These are phyloP conservation scores for Nephrotoma guestfalica DNA, from an alignment of 2,888 invertebrate genomes.

Conservation along the genomic window DNA sequence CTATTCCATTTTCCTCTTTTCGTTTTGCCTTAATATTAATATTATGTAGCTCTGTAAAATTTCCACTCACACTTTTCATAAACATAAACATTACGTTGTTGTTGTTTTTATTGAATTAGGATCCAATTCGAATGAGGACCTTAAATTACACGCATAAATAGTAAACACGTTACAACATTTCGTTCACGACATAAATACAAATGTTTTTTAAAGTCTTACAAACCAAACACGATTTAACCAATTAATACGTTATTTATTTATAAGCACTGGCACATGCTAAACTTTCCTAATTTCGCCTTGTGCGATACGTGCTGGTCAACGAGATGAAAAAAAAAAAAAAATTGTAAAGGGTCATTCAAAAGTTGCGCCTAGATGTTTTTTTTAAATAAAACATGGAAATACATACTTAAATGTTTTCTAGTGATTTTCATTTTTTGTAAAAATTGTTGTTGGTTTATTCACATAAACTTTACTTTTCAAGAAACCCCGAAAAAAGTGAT, in stretches of 20 bases:
- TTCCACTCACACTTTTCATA: not conserved
- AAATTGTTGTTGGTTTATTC: too few species aligned
- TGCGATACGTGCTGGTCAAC: not conserved
- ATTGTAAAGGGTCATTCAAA: too few species aligned
- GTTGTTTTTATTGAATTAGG: not conserved
- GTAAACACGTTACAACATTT: not conserved
- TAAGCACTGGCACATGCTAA: not conserved
- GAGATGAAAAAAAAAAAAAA: too few species aligned
- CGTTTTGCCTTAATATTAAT: not conserved
- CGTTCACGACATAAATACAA: not conserved
- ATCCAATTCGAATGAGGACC: not conserved
- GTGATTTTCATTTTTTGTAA: too few species aligned
- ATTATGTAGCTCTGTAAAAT: not conserved
- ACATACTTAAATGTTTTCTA: too few species aligned
- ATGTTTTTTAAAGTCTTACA: not conserved
- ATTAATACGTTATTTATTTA: not conserved
- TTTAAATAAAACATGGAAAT: too few species aligned
- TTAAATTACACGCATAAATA: not conserved
- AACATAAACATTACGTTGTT: not conserved
- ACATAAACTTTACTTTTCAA: too few species aligned
- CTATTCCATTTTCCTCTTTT: not conserved
- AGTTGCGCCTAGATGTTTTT: too few species aligned
- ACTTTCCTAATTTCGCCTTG: not conserved
- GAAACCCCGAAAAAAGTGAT: too few species aligned
- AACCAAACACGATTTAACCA: not conserved